phyloP scores from a whole-genome alignment of 2,888 invertebrate genomes.

The Cryptosula pallasiana region DNA sequence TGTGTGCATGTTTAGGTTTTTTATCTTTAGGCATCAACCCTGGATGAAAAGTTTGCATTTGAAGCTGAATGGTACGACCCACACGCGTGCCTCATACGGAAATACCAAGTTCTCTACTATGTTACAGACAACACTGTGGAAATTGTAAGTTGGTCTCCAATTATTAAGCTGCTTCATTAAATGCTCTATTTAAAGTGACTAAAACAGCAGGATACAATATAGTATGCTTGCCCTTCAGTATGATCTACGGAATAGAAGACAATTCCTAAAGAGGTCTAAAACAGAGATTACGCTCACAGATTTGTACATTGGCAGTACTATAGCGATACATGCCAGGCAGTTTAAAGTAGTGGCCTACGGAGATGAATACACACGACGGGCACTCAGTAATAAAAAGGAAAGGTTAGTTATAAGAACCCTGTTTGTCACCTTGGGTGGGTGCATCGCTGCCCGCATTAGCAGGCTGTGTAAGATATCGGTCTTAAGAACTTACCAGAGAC shows the following conservation, averaged over 20 bases:
- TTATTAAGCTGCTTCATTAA: too few relatives aligned
- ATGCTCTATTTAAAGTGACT: too few relatives aligned
- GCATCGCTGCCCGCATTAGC: too few relatives aligned
- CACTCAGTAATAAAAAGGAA: conserved; percentile 47
- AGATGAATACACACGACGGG: conserved; percentile 51
- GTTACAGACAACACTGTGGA: conserved; percentile 73
- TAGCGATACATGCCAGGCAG: conserved; percentile 53
- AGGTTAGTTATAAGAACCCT: too few relatives aligned
- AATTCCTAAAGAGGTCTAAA: conserved; percentile 52
- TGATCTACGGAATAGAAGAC: conserved; percentile 52
- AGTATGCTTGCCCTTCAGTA: conserved; percentile 40
- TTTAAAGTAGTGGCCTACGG: conserved; percentile 53
- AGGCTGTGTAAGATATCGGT: not conserved
- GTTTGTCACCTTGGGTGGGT: too few relatives aligned
- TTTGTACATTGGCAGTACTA: conserved; percentile 53
- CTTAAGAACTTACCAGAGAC: not conserved
- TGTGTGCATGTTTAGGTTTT: not conserved
- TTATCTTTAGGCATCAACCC: conserved; percentile 28
- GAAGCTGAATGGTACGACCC: conserved; percentile 81
- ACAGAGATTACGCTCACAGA: conserved; percentile 46
- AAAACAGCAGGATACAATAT: not conserved
- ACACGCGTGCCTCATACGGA: conserved; percentile 67
- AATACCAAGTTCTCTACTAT: conserved; percentile 72
- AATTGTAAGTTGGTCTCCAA: conserved; percentile 65
- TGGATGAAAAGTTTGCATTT: conserved; percentile 49